Base-by-base conservation (phyloP, 2,797 vertebrate species). In the Halcyon leucocephala region DNA sequence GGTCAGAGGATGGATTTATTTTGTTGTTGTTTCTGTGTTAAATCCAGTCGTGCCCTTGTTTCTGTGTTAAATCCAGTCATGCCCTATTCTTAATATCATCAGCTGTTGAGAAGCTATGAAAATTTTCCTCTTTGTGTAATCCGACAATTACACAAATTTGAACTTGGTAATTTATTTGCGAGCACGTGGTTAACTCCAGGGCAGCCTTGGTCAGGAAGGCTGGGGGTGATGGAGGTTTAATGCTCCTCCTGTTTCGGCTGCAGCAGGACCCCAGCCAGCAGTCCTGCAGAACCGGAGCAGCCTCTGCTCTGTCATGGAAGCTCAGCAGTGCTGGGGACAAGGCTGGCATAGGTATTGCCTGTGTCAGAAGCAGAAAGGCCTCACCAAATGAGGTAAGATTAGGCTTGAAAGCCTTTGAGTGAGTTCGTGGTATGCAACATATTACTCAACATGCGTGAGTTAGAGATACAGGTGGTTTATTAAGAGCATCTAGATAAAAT, bases 151-250 rank as follows among this genome's bases (percentile, higher is more conserved):
- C 3, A 13, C 54, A 39, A 41, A 2, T 24, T 11, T 15, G 31
- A 33, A 13, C 37, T 17, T 25, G 49, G 10, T 35, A 6, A 37
- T 71, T 41, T 8, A 17, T 69, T 69, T 64, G 37, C 28, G 3
- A 1, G 20, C 51, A n/a, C 17, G 25, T 2, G 1, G 33, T 12
- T 42, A 21, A 7, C 9, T 7, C 2, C 2, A 2, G n/a, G 69
- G 60, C 44, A 73, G 70, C 41, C 74, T 37, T 19, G 29, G 44
- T 51, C 65, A 37, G 49, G 57, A 18, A 1, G 28, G 44, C 12
- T 66, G 73, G 37, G 3, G 33, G 25, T 18, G 77, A 2, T 33
- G 57, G 12, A 37, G n/a, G 6, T 7, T 33, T 37, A 6, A 21
- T 66, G 24, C 9, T 24, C 28, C 25, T 1, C 0, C 7, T 41